Conservation (phyloP, 2,888 invertebrate species). For the Chelonus formosanus region DNA sequence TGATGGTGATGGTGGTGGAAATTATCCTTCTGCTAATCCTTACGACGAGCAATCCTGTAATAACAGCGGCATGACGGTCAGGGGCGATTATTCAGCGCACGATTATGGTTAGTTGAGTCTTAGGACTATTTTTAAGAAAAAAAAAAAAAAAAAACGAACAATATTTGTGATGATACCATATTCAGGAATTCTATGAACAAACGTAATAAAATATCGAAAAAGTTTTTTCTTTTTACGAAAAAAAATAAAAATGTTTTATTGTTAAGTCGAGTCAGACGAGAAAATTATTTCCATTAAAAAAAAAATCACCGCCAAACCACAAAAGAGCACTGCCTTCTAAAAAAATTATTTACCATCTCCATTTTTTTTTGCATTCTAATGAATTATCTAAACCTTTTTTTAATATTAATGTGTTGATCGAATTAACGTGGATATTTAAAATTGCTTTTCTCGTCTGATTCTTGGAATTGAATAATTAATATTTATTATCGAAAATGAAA, state of each 20-base stretch:
- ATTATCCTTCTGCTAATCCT: conserved; percentile 55
- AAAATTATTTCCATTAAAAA: conserved; percentile 32
- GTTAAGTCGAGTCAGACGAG: conserved; percentile 46
- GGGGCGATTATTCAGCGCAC: conserved; percentile 58
- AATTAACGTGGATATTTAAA: no score
- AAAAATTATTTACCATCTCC: no score
- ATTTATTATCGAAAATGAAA: no score
- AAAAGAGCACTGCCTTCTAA: conserved; percentile 19
- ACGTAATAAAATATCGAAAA: no score
- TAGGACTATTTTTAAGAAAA: conserved; percentile 33
- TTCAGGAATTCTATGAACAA: no score
- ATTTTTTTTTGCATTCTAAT: no score
- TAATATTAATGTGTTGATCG: no score
- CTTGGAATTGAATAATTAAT: no score
- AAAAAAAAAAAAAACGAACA: no score
- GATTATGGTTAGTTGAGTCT: conserved; percentile 56
- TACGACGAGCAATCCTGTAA: conserved; percentile 58
- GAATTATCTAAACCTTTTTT: no score
- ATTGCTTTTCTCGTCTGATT: no score
- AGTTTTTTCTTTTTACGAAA: neutral
- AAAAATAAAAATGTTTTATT: conserved; percentile 19
- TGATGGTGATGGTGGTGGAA: conserved; percentile 54
- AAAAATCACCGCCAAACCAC: conserved; percentile 17
- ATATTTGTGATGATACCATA: no score
- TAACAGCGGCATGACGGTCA: conserved; percentile 54